Evolutionary conservation across 2,113 vertebrate genomes (phyloP), one percentile per base, ranked within the genome.

Genomic region (Scolopax mira): DNA sequence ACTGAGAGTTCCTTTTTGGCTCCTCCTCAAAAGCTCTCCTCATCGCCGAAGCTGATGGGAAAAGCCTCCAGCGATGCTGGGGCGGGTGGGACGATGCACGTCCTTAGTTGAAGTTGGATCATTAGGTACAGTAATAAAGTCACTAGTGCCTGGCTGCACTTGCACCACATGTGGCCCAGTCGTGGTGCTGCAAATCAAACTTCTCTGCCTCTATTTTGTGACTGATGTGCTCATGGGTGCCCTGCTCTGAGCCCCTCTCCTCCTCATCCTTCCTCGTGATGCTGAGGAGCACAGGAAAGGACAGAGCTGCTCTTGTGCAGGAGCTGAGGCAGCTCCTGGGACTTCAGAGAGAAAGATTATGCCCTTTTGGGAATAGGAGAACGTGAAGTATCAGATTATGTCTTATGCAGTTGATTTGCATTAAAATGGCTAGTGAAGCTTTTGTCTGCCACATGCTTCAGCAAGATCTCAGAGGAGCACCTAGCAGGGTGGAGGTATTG

Each of bases 381-480:
- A 62, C 3, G 3, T 42, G 58, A 90, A 92, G 88, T 73, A 62
- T 14, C 67, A 52, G 22, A n/a, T 62, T 83, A 25, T 48, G 67
- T 88, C 24, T 73, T 88, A 70, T 3, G 28, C 62, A 52, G 64
- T 39, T 73, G 64, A 95, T 95, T 86, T 90, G 69, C 96, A 92
- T 96, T 87, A 90, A 79, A 93, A 90, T 89, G 31, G n/a, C 37
- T 82, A 4, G 7, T 13, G 41, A 96, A 81, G 65, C 69, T 87
- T 93, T 94, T 95, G 80, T 83, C 78, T 92, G 77, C 82, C 33
- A 12, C 74, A 4, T 3, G 0, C 87, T 86, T 64, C 72, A 86
- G 79, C 67, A 15, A 22, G 52, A 67, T 90, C 94, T 93, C 94
- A 64, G 82, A 90, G 85, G 85, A 93, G 48, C 55, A 67, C 60